Percentiles rank a stretch among this genome's conserved stretches.
These are phyloP conservation scores for Parnassius mnemosyne DNA, from an alignment of 2,888 invertebrate species.

Conservation along the genomic window DNA sequence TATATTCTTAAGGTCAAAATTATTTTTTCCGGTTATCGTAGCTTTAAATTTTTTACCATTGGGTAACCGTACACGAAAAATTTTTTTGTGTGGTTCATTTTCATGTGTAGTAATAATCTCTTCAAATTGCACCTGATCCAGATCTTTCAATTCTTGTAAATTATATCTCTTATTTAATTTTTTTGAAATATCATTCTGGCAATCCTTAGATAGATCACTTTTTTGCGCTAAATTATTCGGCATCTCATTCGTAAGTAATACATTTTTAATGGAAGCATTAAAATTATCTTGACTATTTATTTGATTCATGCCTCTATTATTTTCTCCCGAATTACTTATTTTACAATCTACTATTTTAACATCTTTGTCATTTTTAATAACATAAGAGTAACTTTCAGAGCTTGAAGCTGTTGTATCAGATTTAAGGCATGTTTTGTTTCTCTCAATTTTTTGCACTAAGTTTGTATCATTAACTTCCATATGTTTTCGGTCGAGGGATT, in stretches of 20 bases:
- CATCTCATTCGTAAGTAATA: background rate
- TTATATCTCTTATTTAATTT: background rate
- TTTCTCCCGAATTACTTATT: too few species aligned
- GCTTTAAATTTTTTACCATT: constrained; percentile 60
- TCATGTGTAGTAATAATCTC: constrained; percentile 38
- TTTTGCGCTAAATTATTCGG: constrained; percentile 1
- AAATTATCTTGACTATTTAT: background rate
- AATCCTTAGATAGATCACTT: background rate
- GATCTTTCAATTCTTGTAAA: background rate
- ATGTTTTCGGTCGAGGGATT: background rate
- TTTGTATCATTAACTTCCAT: too few species aligned
- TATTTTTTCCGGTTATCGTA: constrained; percentile 51
- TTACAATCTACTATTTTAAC: too few species aligned
- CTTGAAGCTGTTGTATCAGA: too few species aligned
- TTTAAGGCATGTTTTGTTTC: too few species aligned
- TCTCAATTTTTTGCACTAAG: too few species aligned
- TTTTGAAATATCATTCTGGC: background rate
- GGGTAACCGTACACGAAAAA: constrained; percentile 52
- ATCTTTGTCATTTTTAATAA: too few species aligned
- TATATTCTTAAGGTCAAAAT: constrained; percentile 49
- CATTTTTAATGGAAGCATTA: background rate
- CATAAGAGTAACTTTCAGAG: too few species aligned
- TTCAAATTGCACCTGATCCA: constrained; percentile 37
- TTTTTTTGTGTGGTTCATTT: constrained; percentile 43
- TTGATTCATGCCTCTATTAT: too few species aligned